Base-by-base conservation (phyloP, 2,888 invertebrate species). In the Reticulitermes lucifugus region DNA sequence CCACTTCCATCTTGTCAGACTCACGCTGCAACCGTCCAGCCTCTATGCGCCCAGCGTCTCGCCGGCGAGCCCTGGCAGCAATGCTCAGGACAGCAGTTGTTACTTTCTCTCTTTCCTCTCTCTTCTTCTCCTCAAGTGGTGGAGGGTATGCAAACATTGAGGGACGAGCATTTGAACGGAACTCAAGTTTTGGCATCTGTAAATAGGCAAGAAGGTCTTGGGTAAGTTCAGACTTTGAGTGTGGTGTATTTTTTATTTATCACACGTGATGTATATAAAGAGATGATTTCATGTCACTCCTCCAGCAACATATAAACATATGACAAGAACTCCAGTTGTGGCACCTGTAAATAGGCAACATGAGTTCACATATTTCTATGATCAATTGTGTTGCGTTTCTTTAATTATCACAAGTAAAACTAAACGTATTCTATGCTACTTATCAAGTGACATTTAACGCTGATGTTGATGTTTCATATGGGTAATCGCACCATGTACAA, bases 61-160 rank as follows among this genome's bases (percentile, higher is more conserved):
- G 95, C 89, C 96, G 94, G 89, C 96, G 95, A 86, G 96, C 98
- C 87, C 98, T 95, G 0, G 98, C 98, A 0, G 99, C 99, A 89
- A 99, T 99, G 89, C 98, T 98, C 80, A 99, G 93, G 2, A 99
- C 98, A 1, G 99, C 99, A 9, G 99, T 99, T 86, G 98, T 98
- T 4, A 99, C 98, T 89, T 99, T 98, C 91, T 99, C 99, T 60
- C 98, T 95, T 90, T 98, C 98, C 90, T 99, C 98, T 70, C 98
- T 97, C 92, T 99, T 99, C 92, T 99, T 99, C 90, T 99, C 99
- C 92, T 99, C 99, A 85, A 99, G 92, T 0, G 98, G 96, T 14
- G 99, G 97, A 0, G 99, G 99, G 90, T 99, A 99, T 0, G 99
- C 99, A 90, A 97, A 99, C 41, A 96, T 93, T 2, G 98, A 98